Evolutionary conservation across 2,113 vertebrate species (phyloP).

Genomic region (Nyctibius bracteatus): DNA sequence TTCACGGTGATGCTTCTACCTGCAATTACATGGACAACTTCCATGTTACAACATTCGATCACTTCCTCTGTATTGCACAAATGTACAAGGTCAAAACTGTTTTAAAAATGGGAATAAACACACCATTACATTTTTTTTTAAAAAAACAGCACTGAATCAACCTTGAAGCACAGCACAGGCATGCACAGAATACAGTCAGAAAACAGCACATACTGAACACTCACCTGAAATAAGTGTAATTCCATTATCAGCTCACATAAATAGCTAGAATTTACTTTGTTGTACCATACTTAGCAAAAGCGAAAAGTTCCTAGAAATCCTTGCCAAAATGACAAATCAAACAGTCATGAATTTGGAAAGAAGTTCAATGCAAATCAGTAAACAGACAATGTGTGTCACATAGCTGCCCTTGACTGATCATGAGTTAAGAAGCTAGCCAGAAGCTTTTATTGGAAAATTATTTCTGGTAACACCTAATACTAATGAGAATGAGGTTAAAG

Average conservation of each 20-base stretch:
- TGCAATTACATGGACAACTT: neutral
- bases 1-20: neutral
- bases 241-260: neutral
- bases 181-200: neutral
- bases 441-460: neutral
- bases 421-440: neutral
- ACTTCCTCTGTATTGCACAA: neutral
- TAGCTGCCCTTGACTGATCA: neutral
- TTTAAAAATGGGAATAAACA: neutral
- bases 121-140: neutral
- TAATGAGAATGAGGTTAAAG: neutral
- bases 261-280: neutral
- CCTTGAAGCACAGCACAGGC: neutral
- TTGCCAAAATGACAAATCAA: neutral
- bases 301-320: neutral
- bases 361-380: neutral
- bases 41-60: neutral
- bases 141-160: neutral
- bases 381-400: neutral
- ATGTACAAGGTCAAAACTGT: neutral
- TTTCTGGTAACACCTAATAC: neutral
- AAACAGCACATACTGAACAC: neutral
- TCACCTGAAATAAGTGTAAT: neutral
- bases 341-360: neutral
- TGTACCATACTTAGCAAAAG: neutral